Percentiles rank a stretch among this genome's conserved stretches.
These are phyloP conservation scores for Chionomys nivalis DNA, from an alignment of 2,113 vertebrate genomes.

Conservation along the genomic window DNA sequence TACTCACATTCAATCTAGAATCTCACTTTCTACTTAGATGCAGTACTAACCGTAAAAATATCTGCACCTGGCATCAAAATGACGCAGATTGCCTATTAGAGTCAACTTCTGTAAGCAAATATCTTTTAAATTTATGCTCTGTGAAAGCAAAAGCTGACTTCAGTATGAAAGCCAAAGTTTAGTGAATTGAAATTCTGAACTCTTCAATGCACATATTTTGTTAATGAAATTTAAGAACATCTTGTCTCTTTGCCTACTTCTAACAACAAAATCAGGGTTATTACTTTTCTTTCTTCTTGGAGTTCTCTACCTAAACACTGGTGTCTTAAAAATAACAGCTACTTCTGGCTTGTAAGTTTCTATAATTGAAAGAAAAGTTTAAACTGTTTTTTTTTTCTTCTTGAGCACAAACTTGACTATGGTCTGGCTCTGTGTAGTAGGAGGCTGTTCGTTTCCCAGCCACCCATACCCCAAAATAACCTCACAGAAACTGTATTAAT, in stretches of 20 bases:
- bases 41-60: not conserved
- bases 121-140: conserved; percentile 28
- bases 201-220: not conserved
- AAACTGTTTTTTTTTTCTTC: not conserved
- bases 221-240: conserved; percentile 12
- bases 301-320: not conserved
- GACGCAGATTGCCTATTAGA: not conserved
- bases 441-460: no score
- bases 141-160: conserved; percentile 45
- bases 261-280: not conserved
- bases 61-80: not conserved
- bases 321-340: conserved; percentile 25
- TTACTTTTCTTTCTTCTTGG: not conserved
- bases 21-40: not conserved
- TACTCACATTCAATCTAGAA: not conserved
- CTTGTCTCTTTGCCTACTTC: not conserved
- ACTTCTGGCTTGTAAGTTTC: not conserved
- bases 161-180: conserved; percentile 14
- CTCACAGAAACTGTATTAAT: no score
- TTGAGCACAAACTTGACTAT: not conserved
- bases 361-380: conserved; percentile 1
- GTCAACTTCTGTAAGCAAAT: conserved; percentile 40
- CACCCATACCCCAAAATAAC: no score
- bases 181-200: conserved; percentile 9
- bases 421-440: not conserved